A percentile compares a stretch with the other conserved stretches of the same genome.
Evolutionary conservation across 2,797 vertebrate species (phyloP).

Genomic region (Fringilla coelebs): DNA sequence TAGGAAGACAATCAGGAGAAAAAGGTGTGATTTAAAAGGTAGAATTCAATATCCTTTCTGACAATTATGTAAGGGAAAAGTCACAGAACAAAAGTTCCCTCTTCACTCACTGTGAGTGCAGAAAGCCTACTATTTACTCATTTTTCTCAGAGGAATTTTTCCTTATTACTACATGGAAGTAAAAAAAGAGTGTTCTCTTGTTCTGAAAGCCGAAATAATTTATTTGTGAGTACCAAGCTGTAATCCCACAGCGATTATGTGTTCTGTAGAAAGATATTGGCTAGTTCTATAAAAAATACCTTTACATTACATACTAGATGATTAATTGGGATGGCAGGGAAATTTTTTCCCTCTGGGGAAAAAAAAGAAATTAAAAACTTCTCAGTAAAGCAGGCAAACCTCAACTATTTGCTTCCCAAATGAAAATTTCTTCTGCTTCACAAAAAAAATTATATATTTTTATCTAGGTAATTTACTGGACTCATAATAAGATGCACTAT

Average conservation of each 20-base stretch:
- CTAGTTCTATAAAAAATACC: neutral
- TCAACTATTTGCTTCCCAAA: neutral
- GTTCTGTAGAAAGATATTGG: neutral
- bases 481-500: neutral
- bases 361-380: neutral
- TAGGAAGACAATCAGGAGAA: neutral
- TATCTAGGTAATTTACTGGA: neutral
- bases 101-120: neutral
- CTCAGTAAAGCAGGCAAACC: neutral
- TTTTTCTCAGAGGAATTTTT: neutral
- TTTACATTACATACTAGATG: neutral
- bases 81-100: neutral
- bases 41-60: neutral
- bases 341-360: neutral
- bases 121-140: neutral
- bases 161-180: neutral
- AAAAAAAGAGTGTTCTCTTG: neutral
- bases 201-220: neutral
- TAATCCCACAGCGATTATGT: neutral
- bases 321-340: neutral
- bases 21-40: neutral
- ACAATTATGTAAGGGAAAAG: neutral
- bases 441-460: neutral
- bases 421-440: neutral
- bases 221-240: neutral